These are phyloP conservation scores for Rattus norvegicus DNA, from an alignment of 2,113 vertebrate species.

Conservation along the genomic window DNA sequence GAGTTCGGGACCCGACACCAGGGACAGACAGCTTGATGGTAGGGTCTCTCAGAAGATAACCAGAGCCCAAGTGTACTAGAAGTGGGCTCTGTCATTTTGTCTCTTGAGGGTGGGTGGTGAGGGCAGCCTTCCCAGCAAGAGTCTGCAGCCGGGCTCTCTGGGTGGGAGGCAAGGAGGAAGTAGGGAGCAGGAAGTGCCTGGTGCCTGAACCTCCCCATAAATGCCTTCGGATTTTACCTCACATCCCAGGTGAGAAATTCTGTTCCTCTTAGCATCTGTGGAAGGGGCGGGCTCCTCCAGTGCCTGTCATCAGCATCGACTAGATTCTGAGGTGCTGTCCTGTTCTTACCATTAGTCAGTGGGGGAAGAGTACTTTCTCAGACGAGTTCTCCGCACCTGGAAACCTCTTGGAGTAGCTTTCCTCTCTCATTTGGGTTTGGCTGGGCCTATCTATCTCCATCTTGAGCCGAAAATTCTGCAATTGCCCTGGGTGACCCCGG, in stretches of 20 bases:
- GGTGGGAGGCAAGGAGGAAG: not conserved
- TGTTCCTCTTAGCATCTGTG: not conserved
- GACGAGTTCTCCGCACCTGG: not conserved
- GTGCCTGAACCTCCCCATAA: not conserved
- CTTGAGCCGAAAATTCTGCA: not conserved
- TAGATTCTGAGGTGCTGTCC: not conserved
- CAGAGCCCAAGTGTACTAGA: not conserved
- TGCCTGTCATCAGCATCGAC: not conserved
- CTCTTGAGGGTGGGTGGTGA: not conserved
- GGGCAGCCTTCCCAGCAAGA: not conserved
- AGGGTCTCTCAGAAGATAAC: not conserved
- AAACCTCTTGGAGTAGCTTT: not conserved
- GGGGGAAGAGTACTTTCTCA: not conserved
- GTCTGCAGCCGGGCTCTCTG: not conserved
- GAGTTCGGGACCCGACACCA: not conserved
- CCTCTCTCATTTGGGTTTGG: not conserved
- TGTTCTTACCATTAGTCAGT: not conserved
- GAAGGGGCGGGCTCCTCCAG: not conserved
- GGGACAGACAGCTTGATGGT: not conserved
- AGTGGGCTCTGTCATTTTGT: not conserved
- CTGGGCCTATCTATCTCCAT: not conserved
- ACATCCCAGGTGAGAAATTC: not conserved
- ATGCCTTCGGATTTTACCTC: not conserved
- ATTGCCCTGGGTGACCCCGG: not conserved
- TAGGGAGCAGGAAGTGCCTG: not conserved